Evolutionary conservation across 92 coral and sea anemone genomes (phyloP), one percentile per base, ranked within the genome.

Genomic region (Epizoanthus rinbou): DNA sequence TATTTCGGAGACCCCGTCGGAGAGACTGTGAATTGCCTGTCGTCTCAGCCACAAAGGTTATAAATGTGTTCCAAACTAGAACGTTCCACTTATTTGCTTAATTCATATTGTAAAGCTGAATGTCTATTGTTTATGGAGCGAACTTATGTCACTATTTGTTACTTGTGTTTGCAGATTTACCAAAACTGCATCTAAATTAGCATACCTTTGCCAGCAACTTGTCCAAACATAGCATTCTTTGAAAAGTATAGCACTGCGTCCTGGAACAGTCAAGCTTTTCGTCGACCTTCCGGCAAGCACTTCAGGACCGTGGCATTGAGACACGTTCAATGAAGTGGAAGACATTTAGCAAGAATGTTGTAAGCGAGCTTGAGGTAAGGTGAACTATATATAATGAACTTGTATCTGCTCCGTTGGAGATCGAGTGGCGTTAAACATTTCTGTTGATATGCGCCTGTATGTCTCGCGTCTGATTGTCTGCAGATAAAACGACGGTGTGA

Each of bases 91-190:
- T 78, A 57, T 78, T 78, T 78, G 66, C 82, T 78, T 39, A 37
- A 78, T 62, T 78, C n/a, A 78, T 78, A 78, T 53, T 60, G 72
- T 43, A 62, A 62, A 78, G 5, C 52, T 43, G 71, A 62, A 41
- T 78, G 71, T 21, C 82, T 43, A 56, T 73, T 85, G 91, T 85
- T 85, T 66, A 75, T 79, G 79, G 72, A 60, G 73, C 80, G 73
- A 64, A 60, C 88, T 69, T 23, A 78, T 80, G 74, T 68, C 83
- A 79, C 83, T 70, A 81, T 70, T 88, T 79, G 91, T 64, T 80
- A 65, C 86, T 50, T 72, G 19, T 85, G 88, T 85, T 63, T 84
- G 65, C 86, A 52, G 28, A 75, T 57, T 57, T 73, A 87, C 79
- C 80, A 80, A 14, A 65, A 58, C 72, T 80, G 59, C 64, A 73